Base-by-base conservation (phyloP, 2,113 vertebrate genomes). In the Mugil cephalus region DNA sequence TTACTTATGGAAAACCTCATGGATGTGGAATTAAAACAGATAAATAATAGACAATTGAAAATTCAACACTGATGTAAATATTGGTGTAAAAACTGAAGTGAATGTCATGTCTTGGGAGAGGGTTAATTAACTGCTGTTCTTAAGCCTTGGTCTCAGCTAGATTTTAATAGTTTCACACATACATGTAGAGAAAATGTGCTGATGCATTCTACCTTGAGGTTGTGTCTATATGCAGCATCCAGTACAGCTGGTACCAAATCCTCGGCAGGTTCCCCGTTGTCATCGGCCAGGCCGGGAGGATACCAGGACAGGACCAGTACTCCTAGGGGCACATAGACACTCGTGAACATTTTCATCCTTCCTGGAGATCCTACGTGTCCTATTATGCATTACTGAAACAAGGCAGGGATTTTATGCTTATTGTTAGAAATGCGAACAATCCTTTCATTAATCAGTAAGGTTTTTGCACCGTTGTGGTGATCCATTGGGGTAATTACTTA, bases 221-320 rank as follows among this genome's bases (percentile, higher is more conserved):
- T 92, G 74, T 95, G 94, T 90, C 95, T 93, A 68, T 96, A 94
- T 24, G 96, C 96, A 9, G 95, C 92, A 47, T 96, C 95, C 87
- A 97, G 83, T 47, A 97, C 90, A 76, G 92, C 87, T 4, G 95
- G 94, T 47, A 96, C 96, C 72, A 97, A 86, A 87, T 96, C 96
- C 69, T 97, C 95, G 12, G 93, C 87, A 15, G 95, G 94, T 54
- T 96, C 95, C 46, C 95, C 95, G 0, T 96, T 95, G 69, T 97
- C 96, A 38, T 97, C 96, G 53, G 95, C 95, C 67, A 95, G 82
- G 40, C 95, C 95, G 0, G 95, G 95, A 14, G 96, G 96, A 82
- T 96, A 96, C 96, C 96, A 98, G 69, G 96, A 96, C 79, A 98
- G 78, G 17, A 96, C 95, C 74, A 97, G 91, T 54, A 97, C 96